Evolutionary conservation across 2,113 vertebrate genomes (phyloP).

Genomic region (Callospermophilus lateralis): DNA sequence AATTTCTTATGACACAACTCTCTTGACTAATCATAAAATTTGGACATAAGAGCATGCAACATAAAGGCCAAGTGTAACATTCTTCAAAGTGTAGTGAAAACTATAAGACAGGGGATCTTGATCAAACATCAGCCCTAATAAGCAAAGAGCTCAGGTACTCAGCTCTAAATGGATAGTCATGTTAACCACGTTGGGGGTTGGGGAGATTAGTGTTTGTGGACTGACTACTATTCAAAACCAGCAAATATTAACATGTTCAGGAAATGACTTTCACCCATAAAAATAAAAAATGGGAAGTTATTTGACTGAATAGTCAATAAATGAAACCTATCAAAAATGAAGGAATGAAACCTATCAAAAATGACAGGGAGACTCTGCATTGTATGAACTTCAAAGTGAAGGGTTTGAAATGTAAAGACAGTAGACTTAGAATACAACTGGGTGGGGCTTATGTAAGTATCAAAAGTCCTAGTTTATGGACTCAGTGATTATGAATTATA

Average conservation of each 20-base stretch:
- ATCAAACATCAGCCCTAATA: not conserved
- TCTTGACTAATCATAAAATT: conserved; percentile 51
- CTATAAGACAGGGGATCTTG: not conserved
- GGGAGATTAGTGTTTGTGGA: not conserved
- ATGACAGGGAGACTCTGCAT: not conserved
- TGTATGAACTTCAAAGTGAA: not conserved
- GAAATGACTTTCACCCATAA: not conserved
- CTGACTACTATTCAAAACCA: conserved; percentile 44
- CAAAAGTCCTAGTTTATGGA: not conserved
- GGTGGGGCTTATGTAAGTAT: not conserved
- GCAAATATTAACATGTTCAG: not conserved
- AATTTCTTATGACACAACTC: conserved; percentile 15
- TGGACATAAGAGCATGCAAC: not conserved
- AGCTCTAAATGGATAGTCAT: not conserved
- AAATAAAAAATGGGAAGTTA: conserved; percentile 21
- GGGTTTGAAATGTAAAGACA: not conserved
- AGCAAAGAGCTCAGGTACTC: not conserved
- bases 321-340: not conserved
- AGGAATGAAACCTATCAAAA: not conserved
- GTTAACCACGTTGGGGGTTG: not conserved
- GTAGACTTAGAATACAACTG: not conserved
- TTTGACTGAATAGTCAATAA: not conserved
- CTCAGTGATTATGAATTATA: not conserved
- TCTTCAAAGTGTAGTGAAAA: not conserved
- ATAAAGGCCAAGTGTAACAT: not conserved